Evolutionary conservation across 2,797 vertebrate species (phyloP), one percentile per base, ranked within the genome.

Genomic region (Hypotaenidia philippensis): DNA sequence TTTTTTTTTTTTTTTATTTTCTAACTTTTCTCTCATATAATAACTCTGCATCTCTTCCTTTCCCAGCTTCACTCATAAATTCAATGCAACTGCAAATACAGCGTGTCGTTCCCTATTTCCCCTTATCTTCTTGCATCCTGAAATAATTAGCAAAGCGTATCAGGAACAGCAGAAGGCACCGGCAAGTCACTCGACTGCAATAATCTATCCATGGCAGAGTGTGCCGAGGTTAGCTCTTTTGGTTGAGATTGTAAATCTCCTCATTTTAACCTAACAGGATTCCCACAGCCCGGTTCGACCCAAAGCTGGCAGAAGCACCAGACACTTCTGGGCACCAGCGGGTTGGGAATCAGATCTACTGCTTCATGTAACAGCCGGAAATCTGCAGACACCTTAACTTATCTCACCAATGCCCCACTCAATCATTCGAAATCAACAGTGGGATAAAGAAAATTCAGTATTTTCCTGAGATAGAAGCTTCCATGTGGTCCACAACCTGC

Each of bases 1-100:
- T 84, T 60, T 57, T 55, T 90, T 90, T 90, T 90, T 56, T 36
- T 36, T 10, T 36, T 60, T 57, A 59, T 90, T 90, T 90, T 75
- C 40, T 66, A 78, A 50, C 23, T 85, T 91, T 88, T 69, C 56
- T 79, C 34, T 78, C 29, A 8, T 32, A 20, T 36, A 61, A 68
- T 6, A 65, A 47, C 55, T 56, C 56, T 65, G 38, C 23, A 56
- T 23, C 23, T 76, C 32, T 20, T 20, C 50, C 47, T 55, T 65
- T 55, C 38, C 60, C 22, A 72, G 12, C 41, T 59, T 71, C 36
- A 20, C 31, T 75, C 61, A 60, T 31, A 36, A 82, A 81, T 81
- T 68, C 34, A 86, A 55, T 59, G 50, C 57, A 41, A 11, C 25
- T 38, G 40, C 29, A 65, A 65, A 55, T 29, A 45, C 59, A 76